Conservation (phyloP, 2,888 invertebrate species). For the Drosophila paranaensis region DNA sequence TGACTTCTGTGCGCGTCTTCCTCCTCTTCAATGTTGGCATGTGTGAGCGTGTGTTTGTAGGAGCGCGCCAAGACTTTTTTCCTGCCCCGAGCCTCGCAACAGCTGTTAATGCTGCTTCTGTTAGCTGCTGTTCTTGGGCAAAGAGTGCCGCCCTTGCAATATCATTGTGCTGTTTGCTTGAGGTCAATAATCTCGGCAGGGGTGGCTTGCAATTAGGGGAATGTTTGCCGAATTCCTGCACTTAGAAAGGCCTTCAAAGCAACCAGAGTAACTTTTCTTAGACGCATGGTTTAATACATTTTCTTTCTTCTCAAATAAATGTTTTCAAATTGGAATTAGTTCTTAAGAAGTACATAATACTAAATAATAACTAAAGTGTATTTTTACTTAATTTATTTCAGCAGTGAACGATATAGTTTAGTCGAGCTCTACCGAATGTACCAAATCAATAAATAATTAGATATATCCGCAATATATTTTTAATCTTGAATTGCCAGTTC, state of each 20-base stretch:
- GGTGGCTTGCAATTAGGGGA: conserved; percentile 46
- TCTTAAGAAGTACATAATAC: too few species aligned
- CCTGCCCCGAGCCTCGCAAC: conserved; percentile 38
- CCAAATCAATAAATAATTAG: too few species aligned
- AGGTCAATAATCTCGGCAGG: conserved; percentile 72
- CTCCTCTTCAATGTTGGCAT: conserved; percentile 6
- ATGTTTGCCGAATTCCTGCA: conserved; percentile 29
- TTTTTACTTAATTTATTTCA: too few species aligned
- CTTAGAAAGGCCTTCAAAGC: conserved; percentile 1
- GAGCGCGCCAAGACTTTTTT: conserved; percentile 51
- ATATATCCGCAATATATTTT: too few species aligned
- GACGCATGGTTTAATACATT: not conserved
- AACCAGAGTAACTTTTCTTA: not conserved
- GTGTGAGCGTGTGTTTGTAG: conserved; percentile 26
- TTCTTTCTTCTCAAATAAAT: too few species aligned
- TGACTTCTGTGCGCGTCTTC: conserved; percentile 41
- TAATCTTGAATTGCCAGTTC: too few species aligned
- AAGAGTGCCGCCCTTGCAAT: conserved; percentile 55
- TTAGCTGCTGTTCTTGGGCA: conserved; percentile 33
- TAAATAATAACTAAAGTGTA: too few species aligned
- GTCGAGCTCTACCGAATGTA: too few species aligned
- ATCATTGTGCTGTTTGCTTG: conserved; percentile 51
- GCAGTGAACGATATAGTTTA: too few species aligned
- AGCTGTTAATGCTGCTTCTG: conserved; percentile 54
- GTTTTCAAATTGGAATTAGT: too few species aligned